Base-by-base conservation (phyloP, 2,888 invertebrate genomes). In the Cheilosia urbana region DNA sequence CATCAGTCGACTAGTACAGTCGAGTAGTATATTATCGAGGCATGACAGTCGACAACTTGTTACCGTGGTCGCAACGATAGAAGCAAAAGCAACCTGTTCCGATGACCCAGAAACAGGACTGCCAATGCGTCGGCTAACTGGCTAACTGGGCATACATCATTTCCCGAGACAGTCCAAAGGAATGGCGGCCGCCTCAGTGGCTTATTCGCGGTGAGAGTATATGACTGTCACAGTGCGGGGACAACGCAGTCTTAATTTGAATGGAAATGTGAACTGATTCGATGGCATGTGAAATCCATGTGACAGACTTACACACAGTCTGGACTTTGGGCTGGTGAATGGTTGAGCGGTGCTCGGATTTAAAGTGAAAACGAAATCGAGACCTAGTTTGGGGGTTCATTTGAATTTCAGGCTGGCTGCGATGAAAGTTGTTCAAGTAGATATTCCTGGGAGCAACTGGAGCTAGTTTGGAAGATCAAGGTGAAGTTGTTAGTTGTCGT, bases 1-100 rank as follows among this genome's bases (percentile, higher is more conserved):
- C 47, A n/a, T n/a, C n/a, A 58, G 21, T 42, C 42, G 30, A 57
- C 24, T 51, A 15, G 40, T 24, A 51, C 27, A 57, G n/a, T 27
- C 51, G 49, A 49, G 62, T n/a, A 30, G 6, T 27, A 27, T 6
- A 27, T 27, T 5, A 4, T 4, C 4, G 24, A 27, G 24, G 30
- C 49, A 40, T 17, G 45, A 4, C 57, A 34, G 55, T 4, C 51
- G 66, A 65, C 65, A 77, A 60, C 27, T 77, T 68, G 83, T 72
- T 62, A 45, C 62, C 68, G 51, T 77, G 57, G 63, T 65, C 57
- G 68, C 30, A 30, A 51, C 21, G 63, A 83, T 76, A 72, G 76
- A 72, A 72, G 27, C 87, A 87, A 87, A 72, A 72, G 27, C 87
- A 87, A 87, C 87, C 87, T 87, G 87, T 87, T 87, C 75, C 58